phyloP scores from a whole-genome alignment of 1,140 invertebrate genomes.

The Drosophila lacertosa region DNA sequence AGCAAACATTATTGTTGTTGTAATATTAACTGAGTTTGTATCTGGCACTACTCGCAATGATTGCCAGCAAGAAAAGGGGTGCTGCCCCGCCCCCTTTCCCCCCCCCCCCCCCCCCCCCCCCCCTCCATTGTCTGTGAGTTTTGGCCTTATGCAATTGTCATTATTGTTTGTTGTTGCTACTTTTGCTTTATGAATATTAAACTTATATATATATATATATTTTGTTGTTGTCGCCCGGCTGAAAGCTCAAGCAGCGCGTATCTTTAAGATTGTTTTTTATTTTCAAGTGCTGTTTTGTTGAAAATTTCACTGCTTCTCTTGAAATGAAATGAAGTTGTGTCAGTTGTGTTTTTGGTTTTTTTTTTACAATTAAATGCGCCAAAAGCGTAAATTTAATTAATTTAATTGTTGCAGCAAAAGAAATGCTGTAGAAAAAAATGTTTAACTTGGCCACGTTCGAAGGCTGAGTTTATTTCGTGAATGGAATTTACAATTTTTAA shows the following conservation, averaged over 20 bases:
- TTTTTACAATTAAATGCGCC: conserved; percentile 69
- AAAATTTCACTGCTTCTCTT: conserved; percentile 52
- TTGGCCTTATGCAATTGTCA: conserved; percentile 52
- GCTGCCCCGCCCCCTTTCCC: conserved; percentile 3
- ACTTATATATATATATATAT: background rate
- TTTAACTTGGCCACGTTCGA: conserved; percentile 33
- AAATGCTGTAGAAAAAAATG: conserved; percentile 53
- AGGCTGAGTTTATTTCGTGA: conserved; percentile 6
- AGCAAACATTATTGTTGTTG: conserved; percentile 15
- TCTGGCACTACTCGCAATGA: conserved; percentile 27
- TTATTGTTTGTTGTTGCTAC: conserved; percentile 37
- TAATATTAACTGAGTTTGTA: conserved; percentile 39
- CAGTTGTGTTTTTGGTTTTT: conserved; percentile 21
- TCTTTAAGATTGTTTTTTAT: conserved; percentile 41
- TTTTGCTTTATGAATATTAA: conserved; percentile 47
- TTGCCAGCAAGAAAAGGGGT: conserved; percentile 36
- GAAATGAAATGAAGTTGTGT: conserved; percentile 46
- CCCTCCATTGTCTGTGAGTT: conserved; percentile 13
- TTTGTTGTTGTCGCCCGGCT: conserved; percentile 21
- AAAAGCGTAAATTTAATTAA: conserved; percentile 78
- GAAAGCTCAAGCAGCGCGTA: conserved; percentile 16
- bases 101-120: background rate
- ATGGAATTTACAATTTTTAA: conserved; percentile 8
- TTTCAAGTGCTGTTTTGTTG: conserved; percentile 20
- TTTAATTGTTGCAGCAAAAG: conserved; percentile 60